phyloP scores from a whole-genome alignment of 64 coral and sea anemone species.

The Anthopleura sola region DNA sequence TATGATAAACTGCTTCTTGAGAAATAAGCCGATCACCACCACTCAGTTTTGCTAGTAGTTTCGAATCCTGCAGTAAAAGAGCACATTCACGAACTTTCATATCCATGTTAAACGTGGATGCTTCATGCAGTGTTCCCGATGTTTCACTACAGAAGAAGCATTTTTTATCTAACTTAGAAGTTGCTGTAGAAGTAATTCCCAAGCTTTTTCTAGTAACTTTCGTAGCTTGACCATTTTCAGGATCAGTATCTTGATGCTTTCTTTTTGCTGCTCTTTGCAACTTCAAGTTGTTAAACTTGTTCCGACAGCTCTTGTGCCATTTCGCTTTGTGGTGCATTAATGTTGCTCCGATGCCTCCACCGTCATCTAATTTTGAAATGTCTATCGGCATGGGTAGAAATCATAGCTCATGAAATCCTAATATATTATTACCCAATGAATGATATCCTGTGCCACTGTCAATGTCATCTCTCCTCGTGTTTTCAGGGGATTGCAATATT shows the following conservation, averaged over 20 bases:
- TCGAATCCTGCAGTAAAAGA: conserved; percentile 16
- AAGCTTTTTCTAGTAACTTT: no score
- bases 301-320: conserved; percentile 60
- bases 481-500: no score
- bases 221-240: no score
- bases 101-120: conserved; percentile 43
- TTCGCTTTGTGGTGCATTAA: conserved; percentile 40
- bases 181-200: no score
- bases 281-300: conserved; percentile 52
- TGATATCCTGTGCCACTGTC: conserved; percentile 35
- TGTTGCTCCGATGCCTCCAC: conserved; percentile 38
- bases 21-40: conserved; percentile 52
- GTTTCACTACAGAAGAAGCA: conserved; percentile 47
- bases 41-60: conserved; percentile 48
- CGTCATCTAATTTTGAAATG: conserved; percentile 46
- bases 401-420: conserved; percentile 52
- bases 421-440: conserved; percentile 50
- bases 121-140: conserved; percentile 43
- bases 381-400: conserved; percentile 35
- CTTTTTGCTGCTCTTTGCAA: conserved; percentile 51
- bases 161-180: no score
- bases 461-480: conserved; percentile 12
- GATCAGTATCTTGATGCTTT: no score
- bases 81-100: conserved; percentile 28
- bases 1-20: conserved; percentile 52